These are phyloP conservation scores for Choloepus didactylus DNA, from an alignment of 2,797 vertebrate genomes.

Conservation along the genomic window DNA sequence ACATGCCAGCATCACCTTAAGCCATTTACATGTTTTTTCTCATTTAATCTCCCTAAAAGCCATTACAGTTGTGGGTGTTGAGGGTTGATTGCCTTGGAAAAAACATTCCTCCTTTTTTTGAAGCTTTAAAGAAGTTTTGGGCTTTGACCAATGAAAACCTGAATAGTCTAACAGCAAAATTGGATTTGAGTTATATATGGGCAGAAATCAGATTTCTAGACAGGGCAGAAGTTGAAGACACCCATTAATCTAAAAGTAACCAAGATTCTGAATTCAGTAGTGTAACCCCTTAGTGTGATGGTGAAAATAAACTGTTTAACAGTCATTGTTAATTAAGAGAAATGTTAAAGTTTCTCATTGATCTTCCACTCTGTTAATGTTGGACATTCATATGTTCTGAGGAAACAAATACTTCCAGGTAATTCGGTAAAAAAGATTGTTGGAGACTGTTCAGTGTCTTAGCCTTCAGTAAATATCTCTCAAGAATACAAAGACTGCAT, in stretches of 20 bases:
- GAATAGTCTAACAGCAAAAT: constrained; percentile 4
- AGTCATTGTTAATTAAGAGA: constrained; percentile 26
- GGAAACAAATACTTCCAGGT: neutral
- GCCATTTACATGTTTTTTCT: neutral
- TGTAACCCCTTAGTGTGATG: neutral
- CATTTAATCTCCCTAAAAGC: neutral
- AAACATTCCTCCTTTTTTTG: neutral
- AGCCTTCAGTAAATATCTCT: neutral
- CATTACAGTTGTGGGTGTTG: neutral
- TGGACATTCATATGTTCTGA: constrained; percentile 57
- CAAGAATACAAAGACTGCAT: neutral
- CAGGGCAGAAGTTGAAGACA: neutral
- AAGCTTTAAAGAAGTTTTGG: constrained; percentile 12
- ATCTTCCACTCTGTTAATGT: neutral
- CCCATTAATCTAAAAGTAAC: constrained; percentile 19
- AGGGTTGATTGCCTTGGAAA: neutral
- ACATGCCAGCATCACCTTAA: neutral
- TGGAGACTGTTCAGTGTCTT: constrained; percentile 24
- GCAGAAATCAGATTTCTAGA: constrained; percentile 16
- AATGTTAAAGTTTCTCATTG: constrained; percentile 17
- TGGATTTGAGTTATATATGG: constrained; percentile 12
- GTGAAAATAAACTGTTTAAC: neutral
- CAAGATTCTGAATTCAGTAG: neutral
- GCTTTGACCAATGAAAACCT: constrained; percentile 43
- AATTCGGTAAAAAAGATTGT: constrained; percentile 35